Base-by-base conservation (phyloP, 1,140 invertebrate species). In the Aphidius ervi region DNA sequence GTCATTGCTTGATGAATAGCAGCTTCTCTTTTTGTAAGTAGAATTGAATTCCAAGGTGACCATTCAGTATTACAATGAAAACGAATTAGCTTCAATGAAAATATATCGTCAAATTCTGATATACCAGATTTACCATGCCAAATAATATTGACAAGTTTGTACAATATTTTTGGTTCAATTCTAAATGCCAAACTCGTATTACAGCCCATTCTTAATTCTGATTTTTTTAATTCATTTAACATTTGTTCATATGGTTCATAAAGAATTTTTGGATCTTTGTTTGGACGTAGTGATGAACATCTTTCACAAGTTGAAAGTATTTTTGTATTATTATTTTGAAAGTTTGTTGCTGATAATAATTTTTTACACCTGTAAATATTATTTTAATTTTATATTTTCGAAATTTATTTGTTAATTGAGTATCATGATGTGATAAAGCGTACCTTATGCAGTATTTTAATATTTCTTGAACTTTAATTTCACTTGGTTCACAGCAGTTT, bases 21-120 rank as follows among this genome's bases (percentile, higher is more conserved):
- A 59, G 83, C 84, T 73, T 88, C 87, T 56, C 82, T 80, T 4
- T 79, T 75, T 0, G 86, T 88, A 1, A 88, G 72, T 5, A 88
- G 66, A 47, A 89, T 81, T 64, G 82, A 86, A 65, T 89, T 89
- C 88, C 88, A 89, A 2, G 87, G 87, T 2, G 86, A 81, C 87
- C 88, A 89, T 43, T 84, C 82, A 37, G 79, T 68, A 5, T 82
- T 69, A 2, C 75, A 76, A 41, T 82, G 75, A 80, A 87, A 87
- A 9, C 87, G 76, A 53, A 81, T 82, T 37, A 88, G 63, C 9
- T 83, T 74, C 61, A 89, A 68, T 53, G 84, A 77, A 3, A 82
- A 81, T 6, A 88, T 71, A 60, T 88, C 82, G 43, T 74, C 74
- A 63, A 80, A 83, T 66, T 88, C 86, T 16, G 84, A 86, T 46